phyloP scores from a whole-genome alignment of 1,140 invertebrate species.

The Bombus cullumanus region DNA sequence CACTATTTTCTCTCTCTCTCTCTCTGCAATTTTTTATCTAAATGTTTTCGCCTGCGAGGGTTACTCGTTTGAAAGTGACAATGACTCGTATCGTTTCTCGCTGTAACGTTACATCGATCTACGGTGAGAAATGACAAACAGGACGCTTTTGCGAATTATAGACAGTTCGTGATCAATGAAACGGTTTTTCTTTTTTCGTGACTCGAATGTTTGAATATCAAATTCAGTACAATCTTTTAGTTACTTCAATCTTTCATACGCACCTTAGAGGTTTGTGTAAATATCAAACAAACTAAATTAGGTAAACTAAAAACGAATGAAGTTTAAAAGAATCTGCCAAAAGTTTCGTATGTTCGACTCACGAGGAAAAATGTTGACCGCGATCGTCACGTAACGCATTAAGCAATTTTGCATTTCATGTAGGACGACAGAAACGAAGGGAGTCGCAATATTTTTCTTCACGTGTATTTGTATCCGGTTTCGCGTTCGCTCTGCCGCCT shows the following conservation, averaged over 20 bases:
- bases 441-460: slow-evolving; percentile 24
- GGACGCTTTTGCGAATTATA: not conserved
- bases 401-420: slow-evolving; percentile 1
- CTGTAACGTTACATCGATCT: not conserved
- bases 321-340: too few species aligned
- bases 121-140: too few species aligned
- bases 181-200: too few species aligned
- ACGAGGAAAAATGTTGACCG: not conserved
- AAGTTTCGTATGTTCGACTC: not conserved
- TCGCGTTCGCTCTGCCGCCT: slow-evolving; percentile 25
- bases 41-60: slow-evolving; percentile 29
- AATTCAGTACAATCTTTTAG: too few species aligned
- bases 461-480: slow-evolving; percentile 33
- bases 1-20: not conserved
- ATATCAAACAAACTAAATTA: too few species aligned
- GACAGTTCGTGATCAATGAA: not conserved
- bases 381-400: slow-evolving; percentile 8
- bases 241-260: too few species aligned
- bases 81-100: slow-evolving; percentile 41
- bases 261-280: too few species aligned
- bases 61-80: slow-evolving; percentile 32
- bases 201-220: too few species aligned
- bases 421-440: slow-evolving; percentile 14
- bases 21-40: slow-evolving; percentile 54
- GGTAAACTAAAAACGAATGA: too few species aligned